These are phyloP conservation scores for Pteropus rufus DNA, from an alignment of 2,797 vertebrate genomes.

Conservation along the genomic window DNA sequence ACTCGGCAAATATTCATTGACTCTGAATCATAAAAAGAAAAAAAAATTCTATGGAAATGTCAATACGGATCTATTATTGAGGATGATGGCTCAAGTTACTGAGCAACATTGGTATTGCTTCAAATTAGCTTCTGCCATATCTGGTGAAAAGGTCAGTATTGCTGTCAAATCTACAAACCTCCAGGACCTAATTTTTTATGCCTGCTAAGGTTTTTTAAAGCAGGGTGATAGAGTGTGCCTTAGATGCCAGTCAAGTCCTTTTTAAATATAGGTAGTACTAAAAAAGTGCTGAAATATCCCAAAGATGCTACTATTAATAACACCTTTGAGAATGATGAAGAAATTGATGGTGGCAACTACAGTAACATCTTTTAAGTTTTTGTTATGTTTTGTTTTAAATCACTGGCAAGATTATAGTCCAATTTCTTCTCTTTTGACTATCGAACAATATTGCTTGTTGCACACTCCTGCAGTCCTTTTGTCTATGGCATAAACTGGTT, in stretches of 20 bases:
- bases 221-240: neutral
- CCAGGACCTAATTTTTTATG: constrained; percentile 35
- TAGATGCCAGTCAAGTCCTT: constrained; percentile 13
- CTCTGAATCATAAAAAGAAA: constrained; percentile 33
- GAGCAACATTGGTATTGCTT: neutral
- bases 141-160: constrained; percentile 60
- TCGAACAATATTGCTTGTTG: neutral
- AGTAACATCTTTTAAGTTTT: constrained; percentile 33
- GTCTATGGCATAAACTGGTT: neutral
- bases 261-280: constrained; percentile 4
- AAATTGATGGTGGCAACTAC: neutral
- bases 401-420: constrained; percentile 1
- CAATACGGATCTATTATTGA: constrained; percentile 23
- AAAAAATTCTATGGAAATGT: constrained; percentile 45
- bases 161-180: constrained; percentile 34
- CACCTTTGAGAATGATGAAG: neutral
- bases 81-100: neutral
- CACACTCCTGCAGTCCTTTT: constrained; percentile 5
- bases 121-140: constrained; percentile 47
- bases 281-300: constrained; percentile 28
- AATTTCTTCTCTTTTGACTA: constrained; percentile 14
- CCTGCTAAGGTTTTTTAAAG: constrained; percentile 19
- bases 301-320: neutral
- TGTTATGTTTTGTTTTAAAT: constrained; percentile 9
- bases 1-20: constrained; percentile 44